Percentiles rank a stretch among this genome's conserved stretches.
phyloP scores from a whole-genome alignment of 2,888 invertebrate genomes.

The Nymphalis polychloros region DNA sequence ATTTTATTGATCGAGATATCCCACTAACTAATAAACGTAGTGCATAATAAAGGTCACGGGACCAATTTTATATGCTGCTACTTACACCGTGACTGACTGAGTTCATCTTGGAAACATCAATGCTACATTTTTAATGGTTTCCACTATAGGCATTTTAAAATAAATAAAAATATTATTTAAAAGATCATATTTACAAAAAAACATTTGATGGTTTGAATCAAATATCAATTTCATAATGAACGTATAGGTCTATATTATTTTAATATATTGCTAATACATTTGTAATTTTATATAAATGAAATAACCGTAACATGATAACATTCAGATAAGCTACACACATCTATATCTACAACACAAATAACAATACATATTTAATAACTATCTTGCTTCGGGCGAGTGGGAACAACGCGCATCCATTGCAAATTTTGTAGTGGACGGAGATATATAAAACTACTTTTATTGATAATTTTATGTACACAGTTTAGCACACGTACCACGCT shows the following conservation, averaged over 20 bases:
- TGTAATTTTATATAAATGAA: slow-evolving; percentile 21
- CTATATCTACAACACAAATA: slow-evolving; percentile 6
- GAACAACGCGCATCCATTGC: not conserved
- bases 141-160: too few relatives aligned
- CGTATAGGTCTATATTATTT: slow-evolving; percentile 12
- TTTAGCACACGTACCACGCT: slow-evolving; percentile 52
- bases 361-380: not conserved
- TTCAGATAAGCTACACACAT: not conserved
- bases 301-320: slow-evolving; percentile 26
- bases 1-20: not conserved
- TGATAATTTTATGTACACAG: slow-evolving; percentile 64
- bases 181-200: not conserved
- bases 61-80: too few relatives aligned
- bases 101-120: too few relatives aligned
- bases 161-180: not conserved
- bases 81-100: too few relatives aligned
- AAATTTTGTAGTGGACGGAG: not conserved
- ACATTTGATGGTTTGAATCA: not conserved
- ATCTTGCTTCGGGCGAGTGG: not conserved
- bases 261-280: slow-evolving; percentile 22
- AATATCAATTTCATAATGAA: not conserved
- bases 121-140: too few relatives aligned
- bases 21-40: not conserved
- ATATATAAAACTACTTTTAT: slow-evolving; percentile 40
- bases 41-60: too few relatives aligned